These are phyloP conservation scores for Acrobasis repandana DNA, from an alignment of 2,888 invertebrate species.

Conservation along the genomic window DNA sequence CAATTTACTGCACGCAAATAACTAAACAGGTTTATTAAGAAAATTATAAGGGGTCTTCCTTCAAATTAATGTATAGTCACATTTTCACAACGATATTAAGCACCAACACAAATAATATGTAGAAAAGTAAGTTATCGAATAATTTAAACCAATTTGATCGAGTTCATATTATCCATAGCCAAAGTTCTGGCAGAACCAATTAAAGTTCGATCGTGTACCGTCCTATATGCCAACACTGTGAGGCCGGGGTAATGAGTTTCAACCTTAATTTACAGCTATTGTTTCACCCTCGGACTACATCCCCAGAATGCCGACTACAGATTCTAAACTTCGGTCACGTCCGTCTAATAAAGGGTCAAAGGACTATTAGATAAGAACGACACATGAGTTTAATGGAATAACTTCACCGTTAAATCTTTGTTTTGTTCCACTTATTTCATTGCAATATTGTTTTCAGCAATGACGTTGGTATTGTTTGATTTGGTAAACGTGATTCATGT, in stretches of 20 bases:
- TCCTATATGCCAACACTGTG: conserved; percentile 43
- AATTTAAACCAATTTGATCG: conserved; percentile 29
- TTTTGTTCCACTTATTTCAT: background rate
- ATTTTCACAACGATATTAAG: too few species aligned
- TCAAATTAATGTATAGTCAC: too few species aligned
- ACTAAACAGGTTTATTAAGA: too few species aligned
- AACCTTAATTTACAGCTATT: conserved; percentile 77
- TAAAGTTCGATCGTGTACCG: conserved; percentile 68
- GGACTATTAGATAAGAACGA: conserved; percentile 12
- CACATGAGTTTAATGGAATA: background rate
- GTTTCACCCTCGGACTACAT: conserved; percentile 64
- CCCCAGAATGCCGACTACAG: conserved; percentile 54
- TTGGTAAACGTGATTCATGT: background rate
- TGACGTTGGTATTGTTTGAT: background rate
- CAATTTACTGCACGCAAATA: too few species aligned
- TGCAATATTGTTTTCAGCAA: background rate
- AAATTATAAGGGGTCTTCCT: too few species aligned
- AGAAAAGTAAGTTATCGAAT: conserved; percentile 8
- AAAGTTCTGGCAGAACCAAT: conserved; percentile 54
- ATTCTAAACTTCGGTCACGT: conserved; percentile 48
- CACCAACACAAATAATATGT: too few species aligned
- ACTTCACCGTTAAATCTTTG: background rate
- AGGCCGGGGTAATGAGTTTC: conserved; percentile 72
- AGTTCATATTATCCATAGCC: conserved; percentile 40
- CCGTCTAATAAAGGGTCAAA: conserved; percentile 41